Base-by-base conservation (phyloP, 2,113 vertebrate species). In the Cynocephalus volans region DNA sequence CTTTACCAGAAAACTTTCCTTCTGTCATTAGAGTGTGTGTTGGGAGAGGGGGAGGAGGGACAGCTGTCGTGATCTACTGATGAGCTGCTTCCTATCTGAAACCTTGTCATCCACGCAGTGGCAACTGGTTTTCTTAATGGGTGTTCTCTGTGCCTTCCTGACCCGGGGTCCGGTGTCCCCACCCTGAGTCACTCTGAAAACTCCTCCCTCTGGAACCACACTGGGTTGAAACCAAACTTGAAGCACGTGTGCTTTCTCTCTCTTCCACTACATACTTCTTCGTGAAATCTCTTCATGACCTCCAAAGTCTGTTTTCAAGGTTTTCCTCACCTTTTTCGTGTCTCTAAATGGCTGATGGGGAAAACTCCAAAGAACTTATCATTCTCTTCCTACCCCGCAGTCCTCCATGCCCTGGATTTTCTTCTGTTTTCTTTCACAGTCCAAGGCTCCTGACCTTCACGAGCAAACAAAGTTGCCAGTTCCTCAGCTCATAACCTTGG, bases 401-500 rank as follows among this genome's bases (percentile, higher is more conserved):
- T 5, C 7, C 8, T 12, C 19, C 9, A 26, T 2, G 24, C 36
- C 5, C 41, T 26, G 60, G 28, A 52, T 45, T 75, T 72, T 36
- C 86, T 95, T 87, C 62, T 79, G 56, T 56, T 89, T 73, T 84
- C 69, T 94, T 91, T 48, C 12, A 11, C n/a, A 80, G 23, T 12
- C 12, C 69, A 89, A 90, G 45, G 52, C 13, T 84, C 58, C 70
- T 56, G 65, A 84, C 60, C 60, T 90, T 93, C 50, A n/a, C 64
- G 92, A 69, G 18, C 56, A 88, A 79, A 79, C 28, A 12, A 85
- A 92, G 64, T 26, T 88, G 23, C 41, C 45, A 82, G 45, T 65
- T 95, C 58, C 54, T 93, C 41, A 67, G 86, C 92, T 95, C 21
- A 65, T 77, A 92, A 69, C 69, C 54, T 95, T 79, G 33, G 48